Percentiles rank a stretch among this genome's conserved stretches.
Evolutionary conservation across 2,888 invertebrate species (phyloP).

Genomic region (Panzeria rudis): DNA sequence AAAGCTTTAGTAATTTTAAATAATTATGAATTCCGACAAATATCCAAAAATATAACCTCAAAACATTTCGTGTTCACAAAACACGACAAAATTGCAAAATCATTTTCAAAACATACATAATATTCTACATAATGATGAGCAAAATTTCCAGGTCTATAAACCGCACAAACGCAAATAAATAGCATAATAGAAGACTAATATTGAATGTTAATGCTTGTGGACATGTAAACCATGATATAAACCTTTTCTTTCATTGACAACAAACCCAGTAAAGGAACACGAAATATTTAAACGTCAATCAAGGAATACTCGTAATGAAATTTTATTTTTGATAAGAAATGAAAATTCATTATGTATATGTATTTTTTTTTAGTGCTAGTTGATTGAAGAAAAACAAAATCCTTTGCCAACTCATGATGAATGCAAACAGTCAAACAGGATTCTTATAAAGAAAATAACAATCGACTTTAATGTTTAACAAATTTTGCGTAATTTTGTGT

Average conservation of each 20-base stretch:
- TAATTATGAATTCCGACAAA: not conserved
- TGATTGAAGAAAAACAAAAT: slow-evolving; percentile 27
- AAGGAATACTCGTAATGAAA: slow-evolving; percentile 32
- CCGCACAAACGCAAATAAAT: slow-evolving; percentile 1
- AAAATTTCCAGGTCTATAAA: slow-evolving; percentile 5
- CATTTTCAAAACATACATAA: slow-evolving; percentile 21
- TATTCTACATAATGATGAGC: slow-evolving; percentile 24
- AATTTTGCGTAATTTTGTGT: slow-evolving; percentile 59
- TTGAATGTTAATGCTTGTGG: slow-evolving; percentile 13
- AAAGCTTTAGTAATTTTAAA: too few relatives aligned
- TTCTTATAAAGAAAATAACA: not conserved
- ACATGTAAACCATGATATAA: not conserved
- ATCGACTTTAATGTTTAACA: not conserved
- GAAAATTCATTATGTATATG: not conserved
- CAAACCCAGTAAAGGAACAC: not conserved
- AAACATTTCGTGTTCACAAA: not conserved
- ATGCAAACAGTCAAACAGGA: slow-evolving; percentile 48
- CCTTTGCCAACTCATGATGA: slow-evolving; percentile 65
- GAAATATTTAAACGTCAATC: slow-evolving; percentile 49
- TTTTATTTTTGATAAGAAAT: slow-evolving; percentile 1
- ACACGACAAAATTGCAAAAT: slow-evolving; percentile 11
- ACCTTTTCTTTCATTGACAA: slow-evolving; percentile 12
- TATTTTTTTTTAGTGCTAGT: slow-evolving; percentile 1
- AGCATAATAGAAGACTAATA: slow-evolving; percentile 21
- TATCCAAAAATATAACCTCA: not conserved